Percentiles rank a stretch among this genome's conserved stretches.
phyloP scores from a whole-genome alignment of 2,113 vertebrate genomes.

The Geococcyx californianus region DNA sequence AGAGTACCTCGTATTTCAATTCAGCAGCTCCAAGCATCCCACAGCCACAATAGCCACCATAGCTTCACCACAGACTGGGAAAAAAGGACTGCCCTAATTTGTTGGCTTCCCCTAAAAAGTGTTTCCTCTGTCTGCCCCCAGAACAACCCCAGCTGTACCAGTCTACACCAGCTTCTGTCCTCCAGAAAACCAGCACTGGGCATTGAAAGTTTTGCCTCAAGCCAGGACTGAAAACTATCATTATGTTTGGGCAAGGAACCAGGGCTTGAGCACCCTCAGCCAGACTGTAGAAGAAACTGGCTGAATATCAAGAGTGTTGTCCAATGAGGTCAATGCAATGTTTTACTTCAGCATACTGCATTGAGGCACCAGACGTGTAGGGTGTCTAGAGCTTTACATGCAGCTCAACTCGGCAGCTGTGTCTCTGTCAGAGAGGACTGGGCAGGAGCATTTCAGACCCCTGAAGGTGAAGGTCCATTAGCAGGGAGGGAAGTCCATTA shows the following conservation, averaged over 20 bases:
- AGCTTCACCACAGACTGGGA: not conserved
- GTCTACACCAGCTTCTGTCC: not conserved
- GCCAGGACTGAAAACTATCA: not conserved
- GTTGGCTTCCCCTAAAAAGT: not conserved
- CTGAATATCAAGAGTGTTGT: not conserved
- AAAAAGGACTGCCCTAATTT: not conserved
- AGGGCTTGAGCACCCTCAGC: not conserved
- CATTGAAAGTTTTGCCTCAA: not conserved
- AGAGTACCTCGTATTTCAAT: not conserved
- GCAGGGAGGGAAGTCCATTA: not conserved
- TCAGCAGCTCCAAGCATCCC: not conserved
- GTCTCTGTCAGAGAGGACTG: not conserved
- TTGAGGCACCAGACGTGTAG: not conserved
- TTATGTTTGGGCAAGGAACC: not conserved
- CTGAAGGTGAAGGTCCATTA: not conserved
- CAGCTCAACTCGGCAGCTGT: not conserved
- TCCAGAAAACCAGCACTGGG: not conserved
- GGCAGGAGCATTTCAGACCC: not conserved
- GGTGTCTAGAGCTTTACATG: fast-evolving
- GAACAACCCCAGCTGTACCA: not conserved
- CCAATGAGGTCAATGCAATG: not conserved
- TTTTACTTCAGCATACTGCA: not conserved
- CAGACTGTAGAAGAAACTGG: not conserved
- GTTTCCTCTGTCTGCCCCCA: not conserved
- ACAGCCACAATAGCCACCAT: not conserved